Evolutionary conservation across 1,140 invertebrate genomes (phyloP).

Genomic region (Teleopsis dalmanni): DNA sequence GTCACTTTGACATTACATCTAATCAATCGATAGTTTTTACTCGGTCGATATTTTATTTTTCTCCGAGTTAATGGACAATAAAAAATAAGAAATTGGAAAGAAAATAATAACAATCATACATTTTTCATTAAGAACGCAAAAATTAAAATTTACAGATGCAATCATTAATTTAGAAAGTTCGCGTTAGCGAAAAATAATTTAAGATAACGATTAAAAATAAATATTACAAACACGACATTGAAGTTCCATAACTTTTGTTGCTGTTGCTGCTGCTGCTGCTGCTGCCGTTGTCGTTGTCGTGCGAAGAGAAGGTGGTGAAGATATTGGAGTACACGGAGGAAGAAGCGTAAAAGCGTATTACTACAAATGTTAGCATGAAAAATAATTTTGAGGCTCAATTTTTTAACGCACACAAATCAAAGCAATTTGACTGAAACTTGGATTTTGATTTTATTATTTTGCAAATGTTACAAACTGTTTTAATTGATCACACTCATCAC

Average conservation of each 20-base stretch:
- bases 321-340: slow-evolving; percentile 5
- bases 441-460: too few relatives aligned
- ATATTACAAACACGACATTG: slow-evolving; percentile 13
- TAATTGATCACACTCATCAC: too few relatives aligned
- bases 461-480: too few relatives aligned
- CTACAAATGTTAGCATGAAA: slow-evolving; percentile 7
- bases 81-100: slow-evolving; percentile 9
- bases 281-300: slow-evolving; percentile 5
- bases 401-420: too few relatives aligned
- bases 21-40: slow-evolving; percentile 17
- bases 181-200: slow-evolving; percentile 1
- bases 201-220: slow-evolving; percentile 6
- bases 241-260: slow-evolving; percentile 16
- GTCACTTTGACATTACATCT: too few relatives aligned
- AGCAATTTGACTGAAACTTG: too few relatives aligned
- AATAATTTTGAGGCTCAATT: too few relatives aligned
- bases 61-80: slow-evolving; percentile 9
- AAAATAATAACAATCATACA: too few relatives aligned
- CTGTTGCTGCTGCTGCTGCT: slow-evolving; percentile 6
- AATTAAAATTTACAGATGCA: slow-evolving; percentile 3
- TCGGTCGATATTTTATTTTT: slow-evolving; percentile 17
- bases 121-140: slow-evolving; percentile 8
- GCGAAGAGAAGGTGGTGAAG: slow-evolving; percentile 3
- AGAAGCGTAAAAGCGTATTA: slow-evolving; percentile 3
- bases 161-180: slow-evolving; percentile 4